These are phyloP conservation scores for Nephrotoma appendiculata DNA, from an alignment of 2,888 invertebrate genomes.

Conservation along the genomic window DNA sequence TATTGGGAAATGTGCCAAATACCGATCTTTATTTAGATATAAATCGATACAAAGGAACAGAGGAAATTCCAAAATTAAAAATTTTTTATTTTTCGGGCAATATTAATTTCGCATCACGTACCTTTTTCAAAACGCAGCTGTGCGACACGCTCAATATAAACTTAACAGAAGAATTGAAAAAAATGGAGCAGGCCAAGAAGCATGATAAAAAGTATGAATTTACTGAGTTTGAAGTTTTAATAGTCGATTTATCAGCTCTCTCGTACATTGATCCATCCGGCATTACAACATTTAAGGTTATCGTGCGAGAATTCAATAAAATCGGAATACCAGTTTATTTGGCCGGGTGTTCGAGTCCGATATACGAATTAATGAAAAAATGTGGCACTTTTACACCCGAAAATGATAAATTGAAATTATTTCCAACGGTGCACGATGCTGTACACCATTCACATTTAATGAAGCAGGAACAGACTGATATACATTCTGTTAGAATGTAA, in stretches of 20 bases:
- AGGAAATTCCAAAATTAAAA: slow-evolving; percentile 41
- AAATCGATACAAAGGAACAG: slow-evolving; percentile 50
- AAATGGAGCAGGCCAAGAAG: neutral
- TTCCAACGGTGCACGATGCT: slow-evolving; percentile 18
- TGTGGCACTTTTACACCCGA: slow-evolving; percentile 23
- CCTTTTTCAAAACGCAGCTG: slow-evolving; percentile 28
- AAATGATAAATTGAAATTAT: slow-evolving; percentile 22
- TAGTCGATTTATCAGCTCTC: slow-evolving; percentile 43
- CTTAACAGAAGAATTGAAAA: slow-evolving; percentile 12
- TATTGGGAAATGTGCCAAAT: slow-evolving; percentile 52
- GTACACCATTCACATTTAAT: slow-evolving; percentile 11
- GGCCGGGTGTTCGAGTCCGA: slow-evolving; percentile 33
- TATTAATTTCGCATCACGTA: slow-evolving; percentile 44
- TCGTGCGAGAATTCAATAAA: slow-evolving; percentile 34
- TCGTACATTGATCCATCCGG: slow-evolving; percentile 44
- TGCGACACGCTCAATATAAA: slow-evolving; percentile 12
- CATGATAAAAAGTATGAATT: slow-evolving; percentile 9
- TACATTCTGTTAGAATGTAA: neutral
- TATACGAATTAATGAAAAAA: slow-evolving; percentile 28
- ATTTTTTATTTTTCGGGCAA: slow-evolving; percentile 49
- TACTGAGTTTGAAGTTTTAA: slow-evolving; percentile 20
- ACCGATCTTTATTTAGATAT: slow-evolving; percentile 64
- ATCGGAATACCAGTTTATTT: slow-evolving; percentile 36
- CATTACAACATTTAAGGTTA: slow-evolving; percentile 32
- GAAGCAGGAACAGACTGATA: neutral